These are phyloP conservation scores for Diplosoma virens DNA, from an alignment of 23 tunicate species.

Conservation along the genomic window DNA sequence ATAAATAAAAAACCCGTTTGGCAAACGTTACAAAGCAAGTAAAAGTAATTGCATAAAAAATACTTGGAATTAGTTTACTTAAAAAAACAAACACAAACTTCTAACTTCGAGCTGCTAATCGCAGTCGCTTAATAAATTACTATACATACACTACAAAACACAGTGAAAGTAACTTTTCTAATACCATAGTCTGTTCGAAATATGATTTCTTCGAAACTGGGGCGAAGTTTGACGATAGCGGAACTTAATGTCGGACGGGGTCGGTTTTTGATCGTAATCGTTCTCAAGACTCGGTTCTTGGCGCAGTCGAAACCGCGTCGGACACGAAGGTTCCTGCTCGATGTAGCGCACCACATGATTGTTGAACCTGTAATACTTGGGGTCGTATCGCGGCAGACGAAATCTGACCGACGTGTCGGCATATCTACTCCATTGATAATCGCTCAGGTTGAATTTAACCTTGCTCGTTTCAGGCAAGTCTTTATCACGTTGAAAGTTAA, in stretches of 20 bases:
- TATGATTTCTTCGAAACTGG: not conserved
- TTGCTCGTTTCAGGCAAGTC: not conserved
- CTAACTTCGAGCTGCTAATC: too few species aligned
- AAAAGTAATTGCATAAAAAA: too few species aligned
- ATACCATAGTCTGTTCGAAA: not conserved
- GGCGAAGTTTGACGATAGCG: not conserved
- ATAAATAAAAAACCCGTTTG: too few species aligned
- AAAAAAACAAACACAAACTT: too few species aligned
- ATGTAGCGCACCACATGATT: not conserved
- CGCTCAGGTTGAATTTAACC: not conserved
- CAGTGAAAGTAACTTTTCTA: too few species aligned
- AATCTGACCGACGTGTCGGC: not conserved
- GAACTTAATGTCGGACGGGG: not conserved
- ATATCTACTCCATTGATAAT: not conserved
- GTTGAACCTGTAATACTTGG: slow-evolving; percentile 3
- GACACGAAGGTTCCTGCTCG: not conserved
- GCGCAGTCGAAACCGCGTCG: not conserved
- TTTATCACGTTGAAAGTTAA: not conserved
- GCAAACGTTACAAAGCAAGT: too few species aligned
- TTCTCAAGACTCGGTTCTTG: slow-evolving; percentile 14
- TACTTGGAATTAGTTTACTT: too few species aligned
- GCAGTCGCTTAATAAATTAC: too few species aligned
- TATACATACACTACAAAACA: too few species aligned
- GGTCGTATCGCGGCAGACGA: slow-evolving; percentile 8
- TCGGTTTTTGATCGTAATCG: slow-evolving; percentile 4